Evolutionary conservation across 2,888 invertebrate genomes (phyloP).

Genomic region (Bombyx huttoni): DNA sequence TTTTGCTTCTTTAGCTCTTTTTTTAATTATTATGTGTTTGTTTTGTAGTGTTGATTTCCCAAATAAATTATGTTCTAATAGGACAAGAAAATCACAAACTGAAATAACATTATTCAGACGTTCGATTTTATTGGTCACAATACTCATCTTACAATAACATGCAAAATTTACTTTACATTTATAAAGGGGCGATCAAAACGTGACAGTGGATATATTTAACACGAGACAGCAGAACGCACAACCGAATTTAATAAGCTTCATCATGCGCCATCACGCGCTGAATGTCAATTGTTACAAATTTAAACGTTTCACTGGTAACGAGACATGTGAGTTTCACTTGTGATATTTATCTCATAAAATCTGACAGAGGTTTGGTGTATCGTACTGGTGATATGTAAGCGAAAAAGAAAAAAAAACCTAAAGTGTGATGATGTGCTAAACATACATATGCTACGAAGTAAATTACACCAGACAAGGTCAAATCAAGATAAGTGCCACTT

Average conservation of each 20-base stretch:
- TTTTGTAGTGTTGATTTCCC: too few species aligned
- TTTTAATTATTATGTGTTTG: too few species aligned
- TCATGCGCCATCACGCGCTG: constrained; percentile 57
- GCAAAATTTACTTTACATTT: constrained; percentile 26
- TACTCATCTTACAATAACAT: constrained; percentile 12
- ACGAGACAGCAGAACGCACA: constrained; percentile 16
- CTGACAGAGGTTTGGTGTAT: too few species aligned
- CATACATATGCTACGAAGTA: too few species aligned
- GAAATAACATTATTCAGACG: neutral
- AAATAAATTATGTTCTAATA: too few species aligned
- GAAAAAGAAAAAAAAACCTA: too few species aligned
- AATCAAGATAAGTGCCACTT: too few species aligned
- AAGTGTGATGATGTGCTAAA: too few species aligned
- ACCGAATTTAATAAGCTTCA: constrained; percentile 63
- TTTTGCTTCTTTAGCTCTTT: too few species aligned
- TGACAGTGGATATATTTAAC: constrained; percentile 39
- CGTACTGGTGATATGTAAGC: too few species aligned
- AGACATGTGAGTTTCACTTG: neutral
- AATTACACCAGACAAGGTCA: too few species aligned
- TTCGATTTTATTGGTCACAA: neutral
- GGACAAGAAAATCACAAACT: too few species aligned
- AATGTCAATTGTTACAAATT: constrained; percentile 53
- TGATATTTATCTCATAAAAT: neutral
- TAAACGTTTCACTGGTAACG: constrained; percentile 14
- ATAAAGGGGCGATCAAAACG: constrained; percentile 51